These are phyloP conservation scores for Phymastichus coffea DNA, from an alignment of 1,140 invertebrate species.

Conservation along the genomic window DNA sequence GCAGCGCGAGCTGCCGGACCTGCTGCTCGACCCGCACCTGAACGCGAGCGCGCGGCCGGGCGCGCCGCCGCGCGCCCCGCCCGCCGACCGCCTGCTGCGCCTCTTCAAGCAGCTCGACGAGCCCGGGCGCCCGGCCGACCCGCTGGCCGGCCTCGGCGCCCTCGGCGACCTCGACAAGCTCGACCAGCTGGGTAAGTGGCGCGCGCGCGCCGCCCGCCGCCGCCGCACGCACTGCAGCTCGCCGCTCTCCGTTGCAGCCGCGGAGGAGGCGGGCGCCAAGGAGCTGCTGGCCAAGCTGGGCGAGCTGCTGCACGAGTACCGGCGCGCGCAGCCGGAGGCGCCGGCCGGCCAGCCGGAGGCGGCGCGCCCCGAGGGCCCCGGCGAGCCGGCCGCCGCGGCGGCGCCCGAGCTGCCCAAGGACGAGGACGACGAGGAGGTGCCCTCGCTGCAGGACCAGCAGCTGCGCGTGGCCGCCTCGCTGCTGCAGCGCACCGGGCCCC, in stretches of 20 bases:
- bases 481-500: conserved; percentile 45
- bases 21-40: conserved; percentile 49
- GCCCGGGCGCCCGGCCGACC: background rate
- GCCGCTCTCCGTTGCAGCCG: conserved; percentile 4
- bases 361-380: background rate
- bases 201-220: too few relatives aligned
- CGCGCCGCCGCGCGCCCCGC: conserved; percentile 40
- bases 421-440: conserved; percentile 30
- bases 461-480: conserved; percentile 36
- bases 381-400: background rate
- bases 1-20: conserved; percentile 47
- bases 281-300: conserved; percentile 41
- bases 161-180: conserved; percentile 13
- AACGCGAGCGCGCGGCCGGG: conserved; percentile 44
- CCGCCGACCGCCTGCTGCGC: conserved; percentile 47
- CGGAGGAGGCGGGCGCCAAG: conserved; percentile 15
- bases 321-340: conserved; percentile 31
- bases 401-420: conserved; percentile 21
- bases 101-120: conserved; percentile 49
- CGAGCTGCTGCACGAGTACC: conserved; percentile 46
- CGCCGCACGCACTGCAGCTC: too few relatives aligned
- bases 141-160: background rate
- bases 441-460: conserved; percentile 35
- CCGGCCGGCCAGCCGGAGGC: background rate
- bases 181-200: conserved; percentile 39